These are phyloP conservation scores for Aphodius granarius DNA, from an alignment of 2,888 invertebrate genomes.

Conservation along the genomic window DNA sequence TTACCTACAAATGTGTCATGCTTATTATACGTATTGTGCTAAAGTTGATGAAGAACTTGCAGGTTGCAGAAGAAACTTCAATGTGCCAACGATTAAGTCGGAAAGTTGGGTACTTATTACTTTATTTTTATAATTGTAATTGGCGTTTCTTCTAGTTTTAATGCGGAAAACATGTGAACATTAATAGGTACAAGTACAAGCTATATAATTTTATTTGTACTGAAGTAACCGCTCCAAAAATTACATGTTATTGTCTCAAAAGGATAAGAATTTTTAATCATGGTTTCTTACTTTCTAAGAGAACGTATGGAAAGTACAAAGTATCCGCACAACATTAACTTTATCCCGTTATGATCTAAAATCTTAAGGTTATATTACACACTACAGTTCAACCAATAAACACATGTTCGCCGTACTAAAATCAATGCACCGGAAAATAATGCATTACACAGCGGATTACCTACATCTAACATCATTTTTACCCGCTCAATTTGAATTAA, in stretches of 20 bases:
- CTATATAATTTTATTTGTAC: neutral
- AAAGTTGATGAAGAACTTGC: no score
- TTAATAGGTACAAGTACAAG: neutral
- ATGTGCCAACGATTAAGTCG: no score
- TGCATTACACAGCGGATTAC: no score
- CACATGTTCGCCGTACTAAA: neutral
- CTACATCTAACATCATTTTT: no score
- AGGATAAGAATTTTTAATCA: neutral
- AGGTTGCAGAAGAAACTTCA: no score
- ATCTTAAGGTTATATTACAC: neutral
- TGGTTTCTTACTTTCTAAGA: neutral
- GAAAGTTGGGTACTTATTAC: no score
- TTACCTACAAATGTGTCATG: no score
- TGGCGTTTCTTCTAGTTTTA: neutral
- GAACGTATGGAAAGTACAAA: neutral
- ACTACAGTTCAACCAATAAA: neutral
- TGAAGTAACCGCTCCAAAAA: neutral
- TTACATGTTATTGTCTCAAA: neutral
- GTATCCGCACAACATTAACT: neutral
- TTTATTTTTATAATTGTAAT: no score
- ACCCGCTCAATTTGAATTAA: neutral
- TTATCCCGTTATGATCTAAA: neutral
- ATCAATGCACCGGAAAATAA: neutral
- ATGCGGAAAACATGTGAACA: neutral
- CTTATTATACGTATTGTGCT: no score